Evolutionary conservation across 2,113 vertebrate species (phyloP).

Genomic region (Herpetotheres cachinnans): DNA sequence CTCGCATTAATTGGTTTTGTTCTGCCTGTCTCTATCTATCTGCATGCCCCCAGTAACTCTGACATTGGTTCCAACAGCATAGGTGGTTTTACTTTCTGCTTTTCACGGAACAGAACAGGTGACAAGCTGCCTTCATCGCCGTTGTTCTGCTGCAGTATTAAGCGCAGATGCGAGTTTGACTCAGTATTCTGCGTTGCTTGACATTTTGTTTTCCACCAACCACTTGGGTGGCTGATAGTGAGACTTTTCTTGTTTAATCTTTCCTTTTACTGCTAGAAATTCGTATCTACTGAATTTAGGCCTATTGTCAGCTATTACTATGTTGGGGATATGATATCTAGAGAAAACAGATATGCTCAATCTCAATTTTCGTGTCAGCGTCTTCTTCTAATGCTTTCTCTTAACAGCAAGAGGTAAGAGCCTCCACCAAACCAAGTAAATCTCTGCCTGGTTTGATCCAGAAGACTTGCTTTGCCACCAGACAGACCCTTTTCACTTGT

Average conservation of each 20-base stretch:
- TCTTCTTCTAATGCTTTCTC: background rate
- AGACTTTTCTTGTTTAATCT: background rate
- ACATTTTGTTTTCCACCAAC: background rate
- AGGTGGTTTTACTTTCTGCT: background rate
- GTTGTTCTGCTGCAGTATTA: background rate
- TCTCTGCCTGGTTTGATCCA: background rate
- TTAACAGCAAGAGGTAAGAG: background rate
- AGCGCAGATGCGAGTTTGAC: background rate
- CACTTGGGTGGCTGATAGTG: background rate
- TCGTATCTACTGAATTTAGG: background rate
- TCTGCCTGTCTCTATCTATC: slow-evolving; percentile 24
- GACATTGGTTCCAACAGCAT: background rate
- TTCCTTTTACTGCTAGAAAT: background rate
- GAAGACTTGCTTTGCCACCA: background rate
- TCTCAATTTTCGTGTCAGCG: background rate
- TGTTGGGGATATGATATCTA: rapidly evolving
- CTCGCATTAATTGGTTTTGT: background rate
- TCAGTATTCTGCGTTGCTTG: background rate
- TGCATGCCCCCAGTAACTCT: background rate
- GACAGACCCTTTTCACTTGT: background rate
- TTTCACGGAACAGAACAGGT: background rate
- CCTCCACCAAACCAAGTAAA: background rate
- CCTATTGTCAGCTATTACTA: background rate
- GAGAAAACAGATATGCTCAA: background rate
- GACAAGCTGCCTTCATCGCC: background rate